phyloP scores from a whole-genome alignment of 2,888 invertebrate species.

The Anodontia alba region DNA sequence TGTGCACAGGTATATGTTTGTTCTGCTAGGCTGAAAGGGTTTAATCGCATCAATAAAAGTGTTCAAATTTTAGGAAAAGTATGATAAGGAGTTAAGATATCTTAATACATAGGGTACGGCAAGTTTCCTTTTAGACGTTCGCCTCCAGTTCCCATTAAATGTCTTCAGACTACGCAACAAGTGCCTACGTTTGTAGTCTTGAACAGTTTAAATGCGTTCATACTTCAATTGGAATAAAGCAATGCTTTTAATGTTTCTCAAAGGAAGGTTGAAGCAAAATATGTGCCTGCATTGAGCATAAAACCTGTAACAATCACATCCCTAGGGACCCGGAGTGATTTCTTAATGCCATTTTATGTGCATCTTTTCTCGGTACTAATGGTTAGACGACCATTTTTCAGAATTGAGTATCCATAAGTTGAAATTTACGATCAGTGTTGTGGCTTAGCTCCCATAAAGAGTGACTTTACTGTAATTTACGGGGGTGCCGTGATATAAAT shows the following conservation, averaged over 20 bases:
- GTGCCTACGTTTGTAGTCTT: too few relatives aligned
- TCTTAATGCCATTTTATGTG: constrained; percentile 25
- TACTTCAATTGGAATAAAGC: background rate
- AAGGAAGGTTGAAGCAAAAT: background rate
- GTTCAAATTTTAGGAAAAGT: too few relatives aligned
- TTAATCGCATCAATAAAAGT: too few relatives aligned
- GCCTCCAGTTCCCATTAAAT: too few relatives aligned
- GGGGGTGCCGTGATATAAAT: constrained; percentile 14
- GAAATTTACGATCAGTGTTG: constrained; percentile 20
- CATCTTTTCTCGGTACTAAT: constrained; percentile 19
- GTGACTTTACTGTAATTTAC: constrained; percentile 27
- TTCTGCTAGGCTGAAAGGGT: too few relatives aligned
- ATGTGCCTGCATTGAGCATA: constrained; percentile 9
- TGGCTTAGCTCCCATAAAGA: constrained; percentile 23
- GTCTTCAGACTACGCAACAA: too few relatives aligned
- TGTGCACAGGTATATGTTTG: too few relatives aligned
- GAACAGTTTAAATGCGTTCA: background rate
- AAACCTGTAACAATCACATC: constrained; percentile 1
- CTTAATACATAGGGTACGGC: too few relatives aligned
- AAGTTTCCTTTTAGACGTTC: too few relatives aligned
- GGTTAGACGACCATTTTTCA: constrained; percentile 20
- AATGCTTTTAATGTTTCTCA: background rate
- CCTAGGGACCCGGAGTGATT: constrained; percentile 7
- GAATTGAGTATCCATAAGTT: constrained; percentile 26
- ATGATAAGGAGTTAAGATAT: too few relatives aligned